phyloP scores from a whole-genome alignment of 2,888 invertebrate species.

The Bhutanitis thaidina region DNA sequence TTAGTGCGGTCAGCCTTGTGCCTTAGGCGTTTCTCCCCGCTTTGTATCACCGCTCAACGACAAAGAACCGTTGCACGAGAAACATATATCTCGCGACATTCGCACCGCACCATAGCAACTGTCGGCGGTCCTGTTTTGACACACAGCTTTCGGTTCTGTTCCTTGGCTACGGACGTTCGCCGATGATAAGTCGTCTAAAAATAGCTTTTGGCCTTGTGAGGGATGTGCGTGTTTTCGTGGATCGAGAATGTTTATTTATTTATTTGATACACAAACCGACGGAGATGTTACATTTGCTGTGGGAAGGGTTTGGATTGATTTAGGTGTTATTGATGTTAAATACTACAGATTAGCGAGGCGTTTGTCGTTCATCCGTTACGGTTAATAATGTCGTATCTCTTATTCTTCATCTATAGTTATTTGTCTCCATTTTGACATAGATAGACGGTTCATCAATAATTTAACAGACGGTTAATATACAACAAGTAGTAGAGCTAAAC shows the following conservation, averaged over 20 bases:
- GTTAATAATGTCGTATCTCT: too few relatives aligned
- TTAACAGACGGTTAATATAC: too few relatives aligned
- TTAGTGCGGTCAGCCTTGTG: too few relatives aligned
- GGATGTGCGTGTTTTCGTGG: neutral
- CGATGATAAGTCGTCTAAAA: conserved; percentile 4
- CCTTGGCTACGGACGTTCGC: neutral
- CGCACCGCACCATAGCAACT: conserved; percentile 2
- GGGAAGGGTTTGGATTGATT: too few relatives aligned
- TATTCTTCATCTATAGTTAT: too few relatives aligned
- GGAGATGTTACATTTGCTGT: too few relatives aligned
- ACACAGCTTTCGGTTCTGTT: neutral
- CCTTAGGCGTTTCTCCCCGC: neutral
- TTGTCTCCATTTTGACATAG: too few relatives aligned
- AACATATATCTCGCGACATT: neutral
- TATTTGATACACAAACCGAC: neutral
- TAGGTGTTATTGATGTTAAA: too few relatives aligned
- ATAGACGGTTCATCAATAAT: too few relatives aligned
- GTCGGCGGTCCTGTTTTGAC: conserved; percentile 10
- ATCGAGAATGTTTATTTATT: neutral
- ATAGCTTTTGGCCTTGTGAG: conserved; percentile 9
- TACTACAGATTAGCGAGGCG: too few relatives aligned
- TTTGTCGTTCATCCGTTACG: too few relatives aligned
- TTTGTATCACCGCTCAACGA: neutral
- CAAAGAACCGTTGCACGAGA: conserved; percentile 8
- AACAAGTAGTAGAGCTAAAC: too few relatives aligned